These are phyloP conservation scores for Diadegma fenestrale DNA, from an alignment of 2,888 invertebrate genomes.

Conservation along the genomic window DNA sequence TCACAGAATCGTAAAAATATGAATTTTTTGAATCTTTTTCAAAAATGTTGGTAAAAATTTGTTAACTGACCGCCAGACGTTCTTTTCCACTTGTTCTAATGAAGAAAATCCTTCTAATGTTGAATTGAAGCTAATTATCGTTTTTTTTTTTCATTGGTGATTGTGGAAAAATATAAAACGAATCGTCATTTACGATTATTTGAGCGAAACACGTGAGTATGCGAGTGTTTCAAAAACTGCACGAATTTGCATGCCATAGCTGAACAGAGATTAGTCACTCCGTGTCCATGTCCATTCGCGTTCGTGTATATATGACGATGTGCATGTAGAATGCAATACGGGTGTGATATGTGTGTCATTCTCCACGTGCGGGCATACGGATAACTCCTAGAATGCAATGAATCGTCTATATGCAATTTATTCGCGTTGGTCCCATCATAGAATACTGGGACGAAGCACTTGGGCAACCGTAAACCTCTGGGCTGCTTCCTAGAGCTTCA, in stretches of 20 bases:
- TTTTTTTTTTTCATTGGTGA: neutral
- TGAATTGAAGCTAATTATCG: neutral
- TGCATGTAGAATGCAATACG: slow-evolving; percentile 15
- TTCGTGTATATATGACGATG: neutral
- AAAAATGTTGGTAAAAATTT: too few relatives aligned
- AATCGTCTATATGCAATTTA: slow-evolving; percentile 36
- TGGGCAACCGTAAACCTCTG: slow-evolving; percentile 77
- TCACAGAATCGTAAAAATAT: too few relatives aligned
- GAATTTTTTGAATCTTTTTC: too few relatives aligned
- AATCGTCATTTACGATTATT: neutral
- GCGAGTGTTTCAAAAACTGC: slow-evolving; percentile 74
- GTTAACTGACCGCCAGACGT: neutral
- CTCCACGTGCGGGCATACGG: slow-evolving; percentile 55
- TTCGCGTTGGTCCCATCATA: slow-evolving; percentile 68
- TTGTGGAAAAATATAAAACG: neutral
- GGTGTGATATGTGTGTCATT: slow-evolving; percentile 74
- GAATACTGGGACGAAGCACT: slow-evolving; percentile 75
- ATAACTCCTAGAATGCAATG: slow-evolving; percentile 74
- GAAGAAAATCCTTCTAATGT: neutral
- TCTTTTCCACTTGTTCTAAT: neutral
- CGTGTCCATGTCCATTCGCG: neutral
- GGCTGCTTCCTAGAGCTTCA: slow-evolving; percentile 76
- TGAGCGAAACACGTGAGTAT: too few relatives aligned
- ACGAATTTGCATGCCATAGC: slow-evolving; percentile 72
- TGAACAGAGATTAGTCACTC: slow-evolving; percentile 41